Base-by-base conservation (phyloP, 2,888 invertebrate genomes). In the Lithophane leautieri region DNA sequence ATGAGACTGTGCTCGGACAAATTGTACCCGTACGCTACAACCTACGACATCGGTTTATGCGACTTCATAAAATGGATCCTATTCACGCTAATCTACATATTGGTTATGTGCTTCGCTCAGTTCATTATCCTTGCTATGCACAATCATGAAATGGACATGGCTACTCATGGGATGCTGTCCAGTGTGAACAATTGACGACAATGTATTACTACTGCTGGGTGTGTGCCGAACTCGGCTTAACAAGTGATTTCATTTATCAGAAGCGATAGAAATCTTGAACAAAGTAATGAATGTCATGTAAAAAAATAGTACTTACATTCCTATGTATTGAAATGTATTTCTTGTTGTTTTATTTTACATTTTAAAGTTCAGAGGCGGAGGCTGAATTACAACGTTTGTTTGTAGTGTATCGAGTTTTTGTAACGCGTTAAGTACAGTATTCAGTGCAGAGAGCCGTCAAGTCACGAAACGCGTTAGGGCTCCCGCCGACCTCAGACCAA, bases 71-170 rank as follows among this genome's bases (percentile, higher is more conserved):
- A 81, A 80, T 94, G 92, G 92, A 78, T 90, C 7, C 65, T 89
- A 0, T 91, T 90, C 11, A 84, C 94, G 2, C 8, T 90, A 0
- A 7, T 93, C 0, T 91, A 93, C 62, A 89, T 95, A 14, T 44
- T 93, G 2, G 12, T 95, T 1, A 95, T 95, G 94, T 87, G 86
- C 47, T 82, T 83, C 2, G 79, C 92, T 0, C 92, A 94, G 81
- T 95, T 92, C 76, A 63, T 93, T 0, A 88, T 95, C 67, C 70
- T 93, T 25, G 82, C 86, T 47, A 16, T 91, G 0, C 86, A 89
- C 34, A 82, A 90, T 4, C 86, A 86, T 16, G 94, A 94, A 56
- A 77, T 95, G 83, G 93, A 95, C 1, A 90, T 92, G 85, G 85
- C 89, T 0, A 93, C 91, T 58, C 86, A 90, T 2, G 94, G 94